These are phyloP conservation scores for Otus sunia DNA, from an alignment of 2,113 vertebrate genomes.

Conservation along the genomic window DNA sequence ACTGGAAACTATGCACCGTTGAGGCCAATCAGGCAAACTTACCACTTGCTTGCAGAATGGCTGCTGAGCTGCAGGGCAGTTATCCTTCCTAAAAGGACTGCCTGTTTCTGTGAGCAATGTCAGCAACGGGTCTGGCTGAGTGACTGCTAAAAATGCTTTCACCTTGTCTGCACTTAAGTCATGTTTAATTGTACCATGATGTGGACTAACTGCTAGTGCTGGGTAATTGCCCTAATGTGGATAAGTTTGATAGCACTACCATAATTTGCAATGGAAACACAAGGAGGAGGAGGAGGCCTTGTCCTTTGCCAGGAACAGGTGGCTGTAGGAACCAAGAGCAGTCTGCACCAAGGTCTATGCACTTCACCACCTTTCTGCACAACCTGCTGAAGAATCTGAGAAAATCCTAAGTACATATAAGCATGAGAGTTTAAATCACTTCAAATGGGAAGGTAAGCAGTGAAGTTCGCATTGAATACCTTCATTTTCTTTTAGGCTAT, in stretches of 20 bases:
- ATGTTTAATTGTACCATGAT: slow-evolving; percentile 6
- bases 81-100: background rate
- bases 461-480: background rate
- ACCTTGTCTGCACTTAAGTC: background rate
- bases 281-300: background rate
- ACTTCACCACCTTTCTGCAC: background rate
- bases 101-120: background rate
- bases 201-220: background rate
- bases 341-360: background rate
- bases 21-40: background rate
- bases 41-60: background rate
- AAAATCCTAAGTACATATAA: background rate
- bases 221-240: background rate
- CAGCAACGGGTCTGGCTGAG: background rate
- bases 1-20: background rate
- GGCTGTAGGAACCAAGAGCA: background rate
- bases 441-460: background rate
- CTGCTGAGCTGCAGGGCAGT: background rate
- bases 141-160: background rate
- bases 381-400: background rate
- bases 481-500: background rate
- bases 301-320: background rate
- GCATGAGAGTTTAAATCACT: background rate
- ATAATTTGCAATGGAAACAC: background rate
- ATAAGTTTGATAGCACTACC: background rate